Evolutionary conservation across 2,797 vertebrate genomes (phyloP), one percentile per base, ranked within the genome.

Genomic region (Danio kyathit): DNA sequence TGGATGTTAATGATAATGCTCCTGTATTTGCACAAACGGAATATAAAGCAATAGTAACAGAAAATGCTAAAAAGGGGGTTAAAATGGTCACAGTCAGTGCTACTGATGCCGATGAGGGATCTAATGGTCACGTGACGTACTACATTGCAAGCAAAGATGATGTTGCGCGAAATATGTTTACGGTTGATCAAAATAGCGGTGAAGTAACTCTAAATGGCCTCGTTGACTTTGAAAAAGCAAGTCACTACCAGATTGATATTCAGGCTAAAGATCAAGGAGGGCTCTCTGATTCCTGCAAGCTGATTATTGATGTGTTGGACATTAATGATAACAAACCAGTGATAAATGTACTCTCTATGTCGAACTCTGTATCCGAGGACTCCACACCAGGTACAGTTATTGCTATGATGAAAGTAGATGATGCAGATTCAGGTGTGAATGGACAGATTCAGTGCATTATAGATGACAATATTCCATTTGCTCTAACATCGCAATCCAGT

Each of bases 261-360:
- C 90, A 92, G 57, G 95, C 91, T 6, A 90, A 90, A 57, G 94
- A 95, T 29, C 63, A 84, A 46, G 94, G 94, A 0, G 93, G 92
- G 0, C 88, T 95, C 1, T 89, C 91, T 10, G 92, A 94, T 74
- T 92, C 93, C 0, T 87, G 93, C 5, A 95, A 92, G 72, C 87
- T 95, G 1, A 54, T 92, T 7, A 86, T 95, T 69, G 92, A 96
- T 79, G 89, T 97, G 6, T 87, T 89, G 48, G 96, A 97, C 5
- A 91, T 96, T 64, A 96, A 97, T 90, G 96, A 97, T 87, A 96
- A 97, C 76, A 92, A 87, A 16, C 96, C 96, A 0, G 83, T 88
- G 41, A 93, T 96, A 8, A 83, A 86, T 66, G 77, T 95, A 0
- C 93, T 95, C 54, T 95, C 95, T 2, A 90, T 90, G 48, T 93